Evolutionary conservation across 2,797 vertebrate species (phyloP).

Genomic region (Sparus aurata): DNA sequence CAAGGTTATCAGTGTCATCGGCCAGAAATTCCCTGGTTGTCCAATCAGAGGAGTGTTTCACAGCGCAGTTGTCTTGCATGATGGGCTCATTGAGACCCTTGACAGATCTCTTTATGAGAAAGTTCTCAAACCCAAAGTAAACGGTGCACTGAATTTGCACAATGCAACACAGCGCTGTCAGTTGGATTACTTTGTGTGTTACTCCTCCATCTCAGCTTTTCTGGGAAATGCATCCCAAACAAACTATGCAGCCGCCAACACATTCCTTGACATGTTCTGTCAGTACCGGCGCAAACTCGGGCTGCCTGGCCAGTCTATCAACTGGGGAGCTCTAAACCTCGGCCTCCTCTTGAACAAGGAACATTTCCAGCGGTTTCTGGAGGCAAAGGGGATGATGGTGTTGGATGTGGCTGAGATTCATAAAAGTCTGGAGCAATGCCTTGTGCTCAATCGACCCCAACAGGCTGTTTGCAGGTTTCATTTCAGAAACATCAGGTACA

Average conservation of each 20-base stretch:
- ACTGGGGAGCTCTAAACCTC: constrained; percentile 91
- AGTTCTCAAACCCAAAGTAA: constrained; percentile 90
- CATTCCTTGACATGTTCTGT: constrained; percentile 91
- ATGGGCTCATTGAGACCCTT: constrained; percentile 85
- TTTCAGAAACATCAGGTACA: constrained; percentile 76
- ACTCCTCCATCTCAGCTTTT: constrained; percentile 90
- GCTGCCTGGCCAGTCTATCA: constrained; percentile 89
- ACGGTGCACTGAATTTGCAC: constrained; percentile 89
- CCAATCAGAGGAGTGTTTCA: constrained; percentile 91
- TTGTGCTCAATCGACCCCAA: constrained; percentile 85
- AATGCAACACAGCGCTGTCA: constrained; percentile 82
- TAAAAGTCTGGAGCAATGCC: constrained; percentile 85
- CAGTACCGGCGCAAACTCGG: constrained; percentile 88
- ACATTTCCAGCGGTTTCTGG: constrained; percentile 84
- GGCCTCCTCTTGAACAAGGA: constrained; percentile 87
- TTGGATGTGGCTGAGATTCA: constrained; percentile 86
- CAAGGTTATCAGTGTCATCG: constrained; percentile 78
- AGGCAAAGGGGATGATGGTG: constrained; percentile 87
- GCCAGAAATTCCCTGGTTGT: constrained; percentile 74
- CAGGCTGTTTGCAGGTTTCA: constrained; percentile 88
- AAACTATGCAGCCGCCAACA: constrained; percentile 92
- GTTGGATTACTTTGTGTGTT: constrained; percentile 92
- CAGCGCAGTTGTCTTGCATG: constrained; percentile 89
- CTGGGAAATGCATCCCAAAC: constrained; percentile 88
- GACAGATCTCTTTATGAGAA: constrained; percentile 85